Conservation (phyloP, 2,797 vertebrate species). For the Buphagus erythrorhynchus region DNA sequence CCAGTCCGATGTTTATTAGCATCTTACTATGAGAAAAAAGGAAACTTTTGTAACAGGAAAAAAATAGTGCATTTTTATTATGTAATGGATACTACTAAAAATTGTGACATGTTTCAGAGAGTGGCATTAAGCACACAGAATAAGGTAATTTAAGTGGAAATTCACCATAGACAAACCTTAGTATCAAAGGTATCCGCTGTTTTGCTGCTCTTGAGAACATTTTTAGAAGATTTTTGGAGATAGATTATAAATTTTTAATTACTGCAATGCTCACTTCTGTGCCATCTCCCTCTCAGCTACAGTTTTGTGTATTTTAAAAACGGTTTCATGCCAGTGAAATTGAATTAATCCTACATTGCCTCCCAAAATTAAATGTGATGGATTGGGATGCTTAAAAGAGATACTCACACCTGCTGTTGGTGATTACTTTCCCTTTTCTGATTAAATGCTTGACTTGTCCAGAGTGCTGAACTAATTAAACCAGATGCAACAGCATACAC, state of each 20-base stretch:
- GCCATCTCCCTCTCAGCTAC: background rate
- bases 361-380: background rate
- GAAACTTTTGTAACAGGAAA: background rate
- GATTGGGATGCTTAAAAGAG: background rate
- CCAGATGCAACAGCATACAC: background rate
- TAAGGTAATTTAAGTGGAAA: background rate
- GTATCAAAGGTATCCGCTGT: background rate
- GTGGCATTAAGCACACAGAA: background rate
- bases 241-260: background rate
- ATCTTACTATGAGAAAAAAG: background rate
- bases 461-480: slow-evolving; percentile 23
- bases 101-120: background rate
- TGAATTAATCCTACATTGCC: background rate
- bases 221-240: background rate
- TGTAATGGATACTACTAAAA: background rate
- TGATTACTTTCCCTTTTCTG: background rate
- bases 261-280: background rate
- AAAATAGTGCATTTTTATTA: background rate
- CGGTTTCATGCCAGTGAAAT: background rate
- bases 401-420: background rate
- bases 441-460: slow-evolving; percentile 22
- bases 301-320: background rate
- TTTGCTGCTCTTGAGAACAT: background rate
- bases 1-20: background rate
- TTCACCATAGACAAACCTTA: background rate